Percentiles rank a stretch among this genome's conserved stretches.
Conservation (phyloP, 1,140 invertebrate genomes). For the Drosophila tsacasi region DNA sequence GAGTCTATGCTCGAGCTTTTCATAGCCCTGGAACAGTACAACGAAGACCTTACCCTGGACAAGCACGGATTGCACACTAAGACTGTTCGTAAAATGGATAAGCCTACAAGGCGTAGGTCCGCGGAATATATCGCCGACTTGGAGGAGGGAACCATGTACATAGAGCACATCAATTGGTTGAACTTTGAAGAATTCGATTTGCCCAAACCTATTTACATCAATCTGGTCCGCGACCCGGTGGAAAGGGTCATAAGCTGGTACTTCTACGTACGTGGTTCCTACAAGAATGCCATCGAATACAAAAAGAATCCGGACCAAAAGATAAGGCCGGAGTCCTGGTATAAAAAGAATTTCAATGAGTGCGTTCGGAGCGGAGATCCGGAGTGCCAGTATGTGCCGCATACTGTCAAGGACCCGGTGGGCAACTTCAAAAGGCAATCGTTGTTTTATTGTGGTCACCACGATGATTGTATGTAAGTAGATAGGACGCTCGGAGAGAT, state of each 20-base stretch:
- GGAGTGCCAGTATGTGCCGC: conserved; percentile 93
- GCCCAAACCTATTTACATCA: conserved; percentile 94
- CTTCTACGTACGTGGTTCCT: conserved; percentile 92
- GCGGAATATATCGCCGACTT: conserved; percentile 54
- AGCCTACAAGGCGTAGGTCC: conserved; percentile 16
- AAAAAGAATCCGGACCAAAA: conserved; percentile 92
- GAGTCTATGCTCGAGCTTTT: conserved; percentile 95
- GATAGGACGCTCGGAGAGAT: background rate
- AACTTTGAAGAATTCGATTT: conserved; percentile 89
- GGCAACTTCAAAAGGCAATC: conserved; percentile 92
- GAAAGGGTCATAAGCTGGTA: conserved; percentile 96
- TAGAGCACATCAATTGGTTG: conserved; percentile 86
- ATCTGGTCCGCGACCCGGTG: conserved; percentile 94
- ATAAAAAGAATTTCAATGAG: conserved; percentile 95
- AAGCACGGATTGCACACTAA: conserved; percentile 64
- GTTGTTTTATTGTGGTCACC: conserved; percentile 95
- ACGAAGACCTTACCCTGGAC: conserved; percentile 55
- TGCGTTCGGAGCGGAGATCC: conserved; percentile 93
- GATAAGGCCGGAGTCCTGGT: conserved; percentile 92
- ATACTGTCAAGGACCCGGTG: conserved; percentile 91
- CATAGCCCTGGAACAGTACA: conserved; percentile 86
- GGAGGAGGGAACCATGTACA: conserved; percentile 66
- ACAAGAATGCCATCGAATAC: conserved; percentile 95
- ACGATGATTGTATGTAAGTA: conserved; percentile 92
- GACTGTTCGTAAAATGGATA: conserved; percentile 31